These are phyloP conservation scores for Nematostella vectensis DNA, from an alignment of 92 coral and sea anemone genomes.

Conservation along the genomic window DNA sequence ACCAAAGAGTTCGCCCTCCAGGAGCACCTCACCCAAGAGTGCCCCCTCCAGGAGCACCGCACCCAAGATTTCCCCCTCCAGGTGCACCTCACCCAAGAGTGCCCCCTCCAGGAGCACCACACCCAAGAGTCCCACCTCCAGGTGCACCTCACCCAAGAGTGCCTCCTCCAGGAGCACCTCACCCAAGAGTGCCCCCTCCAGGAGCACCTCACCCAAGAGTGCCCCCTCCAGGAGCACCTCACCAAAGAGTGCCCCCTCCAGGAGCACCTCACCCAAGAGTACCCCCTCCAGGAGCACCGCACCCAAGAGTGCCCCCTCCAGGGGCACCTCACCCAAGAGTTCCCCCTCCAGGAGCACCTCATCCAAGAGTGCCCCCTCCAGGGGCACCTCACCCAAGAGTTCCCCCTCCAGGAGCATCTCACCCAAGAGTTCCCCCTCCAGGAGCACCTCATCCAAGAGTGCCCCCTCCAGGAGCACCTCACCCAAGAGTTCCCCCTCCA, in stretches of 20 bases:
- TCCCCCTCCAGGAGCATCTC: conserved; percentile 12
- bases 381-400: background rate
- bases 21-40: background rate
- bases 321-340: conserved; percentile 13
- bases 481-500: conserved; percentile 12
- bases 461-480: background rate
- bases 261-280: conserved; percentile 9
- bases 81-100: background rate
- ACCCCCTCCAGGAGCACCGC: conserved; percentile 27
- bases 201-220: conserved; percentile 14
- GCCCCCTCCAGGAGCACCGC: conserved; percentile 12
- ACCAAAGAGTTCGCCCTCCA: conserved; percentile 19
- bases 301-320: conserved; percentile 29
- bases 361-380: conserved; percentile 21
- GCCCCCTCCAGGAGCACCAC: conserved; percentile 4
- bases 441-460: background rate
- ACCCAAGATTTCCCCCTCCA: conserved; percentile 10
- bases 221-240: conserved; percentile 9
- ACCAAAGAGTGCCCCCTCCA: conserved; percentile 20
- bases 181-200: conserved; percentile 12
- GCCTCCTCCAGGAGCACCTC: conserved; percentile 18
- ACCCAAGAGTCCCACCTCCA: conserved; percentile 20
- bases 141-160: conserved; percentile 10
- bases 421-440: conserved; percentile 10
- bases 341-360: conserved; percentile 21